A percentile compares a stretch with the other conserved stretches of the same genome.
Evolutionary conservation across 2,888 invertebrate genomes (phyloP).

Genomic region (Hoplodrina blanda): DNA sequence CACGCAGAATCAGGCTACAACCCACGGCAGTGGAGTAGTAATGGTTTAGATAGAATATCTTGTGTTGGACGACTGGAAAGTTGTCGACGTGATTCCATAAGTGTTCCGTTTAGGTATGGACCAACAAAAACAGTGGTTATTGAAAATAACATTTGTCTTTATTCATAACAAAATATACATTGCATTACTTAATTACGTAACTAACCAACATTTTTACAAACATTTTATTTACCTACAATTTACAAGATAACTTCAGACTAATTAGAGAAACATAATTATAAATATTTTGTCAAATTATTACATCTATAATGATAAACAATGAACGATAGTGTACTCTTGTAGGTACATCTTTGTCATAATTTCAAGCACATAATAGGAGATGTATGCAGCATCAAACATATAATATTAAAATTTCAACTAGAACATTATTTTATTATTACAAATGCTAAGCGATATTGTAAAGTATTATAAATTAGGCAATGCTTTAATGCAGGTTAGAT

Average conservation of each 20-base stretch:
- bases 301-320: conserved; percentile 43
- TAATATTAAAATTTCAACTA: conserved; percentile 16
- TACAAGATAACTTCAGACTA: conserved; percentile 50
- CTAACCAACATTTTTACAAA: conserved; percentile 57
- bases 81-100: too few species aligned
- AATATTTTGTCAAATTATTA: conserved; percentile 53
- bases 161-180: conserved; percentile 77
- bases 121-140: conserved; percentile 1
- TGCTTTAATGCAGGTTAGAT: too few species aligned
- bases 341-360: conserved; percentile 43
- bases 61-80: neutral
- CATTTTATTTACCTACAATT: conserved; percentile 66
- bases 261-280: conserved; percentile 42
- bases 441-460: neutral
- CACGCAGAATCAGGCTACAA: too few species aligned
- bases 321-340: conserved; percentile 25
- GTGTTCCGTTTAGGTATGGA: neutral
- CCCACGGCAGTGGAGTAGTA: too few species aligned
- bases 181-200: conserved; percentile 53
- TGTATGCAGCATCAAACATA: conserved; percentile 6
- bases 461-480: neutral
- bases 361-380: neutral
- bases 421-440: conserved; percentile 11
- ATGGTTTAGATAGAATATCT: conserved; percentile 1
- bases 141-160: conserved; percentile 62